Base-by-base conservation (phyloP, 92 coral and sea anemone species). In the Epizoanthus stellaris region DNA sequence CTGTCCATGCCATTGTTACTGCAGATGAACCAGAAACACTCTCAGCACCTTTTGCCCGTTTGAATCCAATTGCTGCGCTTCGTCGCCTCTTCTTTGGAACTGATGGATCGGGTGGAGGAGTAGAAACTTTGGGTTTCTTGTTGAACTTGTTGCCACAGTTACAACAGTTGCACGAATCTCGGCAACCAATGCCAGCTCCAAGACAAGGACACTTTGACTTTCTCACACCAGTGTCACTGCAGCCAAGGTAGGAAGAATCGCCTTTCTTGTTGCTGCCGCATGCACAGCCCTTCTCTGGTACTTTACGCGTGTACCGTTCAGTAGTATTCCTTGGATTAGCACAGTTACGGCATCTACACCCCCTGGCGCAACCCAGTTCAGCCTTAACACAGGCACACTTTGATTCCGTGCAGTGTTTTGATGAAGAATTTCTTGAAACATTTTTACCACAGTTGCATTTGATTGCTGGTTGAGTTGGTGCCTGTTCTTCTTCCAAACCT, bases 121-220 rank as follows among this genome's bases (percentile, higher is more conserved):
- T 70, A 23, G 64, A 62, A 23, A 17, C 11, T 43, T 79, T 63
- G 20, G 83, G 72, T 13, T 63, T 79, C 39, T 42, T 57, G 14
- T 79, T 79, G 71, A 79, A 79, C 45, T 79, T 79, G 83, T 79
- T 79, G n/a, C 16, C 65, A 36, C 83, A 79, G 72, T 79, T 79
- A 59, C 65, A 79, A 63, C 83, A 79, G 58, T 63, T 79, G 39
- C 83, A 79, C 6, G 39, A 61, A 43, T 63, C 83, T 63, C 60
- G 12, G 67, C 83, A 79, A 45, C 83, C 83, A 12, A 79, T 62
- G 58, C 83, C 70, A 11, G 83, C 83, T 61, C 83, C 83, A 40
- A 79, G 83, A 5, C 83, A 79, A 79, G 83, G 83, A 20, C 83
- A 79, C 70, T 79, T 79, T n/a, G 83, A 79, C 72, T 63, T 79